phyloP scores from a whole-genome alignment of 2,797 vertebrate genomes.

The Vireo griseus region DNA sequence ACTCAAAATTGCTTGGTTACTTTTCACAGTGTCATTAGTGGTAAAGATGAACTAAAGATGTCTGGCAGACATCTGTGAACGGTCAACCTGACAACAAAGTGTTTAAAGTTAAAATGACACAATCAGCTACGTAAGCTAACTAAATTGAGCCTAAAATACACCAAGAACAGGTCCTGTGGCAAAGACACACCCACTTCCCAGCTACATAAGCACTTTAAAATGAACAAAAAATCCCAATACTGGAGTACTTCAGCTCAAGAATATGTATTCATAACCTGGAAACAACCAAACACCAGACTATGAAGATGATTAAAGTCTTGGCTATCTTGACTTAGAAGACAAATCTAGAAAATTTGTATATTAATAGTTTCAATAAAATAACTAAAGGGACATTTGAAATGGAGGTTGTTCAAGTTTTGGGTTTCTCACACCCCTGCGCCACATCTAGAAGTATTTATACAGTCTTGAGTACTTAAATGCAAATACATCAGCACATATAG shows the following conservation, averaged over 20 bases:
- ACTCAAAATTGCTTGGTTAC: not conserved
- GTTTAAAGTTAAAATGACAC: not conserved
- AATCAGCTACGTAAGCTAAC: not conserved
- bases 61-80: not conserved
- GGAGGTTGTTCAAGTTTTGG: not conserved
- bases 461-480: not conserved
- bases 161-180: not conserved
- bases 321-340: not conserved
- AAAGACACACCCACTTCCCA: not conserved
- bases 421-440: not conserved
- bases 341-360: not conserved
- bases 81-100: not conserved
- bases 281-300: not conserved
- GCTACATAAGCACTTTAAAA: not conserved
- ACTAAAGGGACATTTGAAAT: not conserved
- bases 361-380: not conserved
- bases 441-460: not conserved
- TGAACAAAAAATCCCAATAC: not conserved
- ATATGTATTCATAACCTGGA: not conserved
- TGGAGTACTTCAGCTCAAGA: not conserved
- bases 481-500: not conserved
- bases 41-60: not conserved
- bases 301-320: not conserved
- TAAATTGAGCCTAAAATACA: not conserved
- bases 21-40: not conserved